Evolutionary conservation across 2,888 invertebrate species (phyloP), one percentile per base, ranked within the genome.

Genomic region (Agrochola litura): DNA sequence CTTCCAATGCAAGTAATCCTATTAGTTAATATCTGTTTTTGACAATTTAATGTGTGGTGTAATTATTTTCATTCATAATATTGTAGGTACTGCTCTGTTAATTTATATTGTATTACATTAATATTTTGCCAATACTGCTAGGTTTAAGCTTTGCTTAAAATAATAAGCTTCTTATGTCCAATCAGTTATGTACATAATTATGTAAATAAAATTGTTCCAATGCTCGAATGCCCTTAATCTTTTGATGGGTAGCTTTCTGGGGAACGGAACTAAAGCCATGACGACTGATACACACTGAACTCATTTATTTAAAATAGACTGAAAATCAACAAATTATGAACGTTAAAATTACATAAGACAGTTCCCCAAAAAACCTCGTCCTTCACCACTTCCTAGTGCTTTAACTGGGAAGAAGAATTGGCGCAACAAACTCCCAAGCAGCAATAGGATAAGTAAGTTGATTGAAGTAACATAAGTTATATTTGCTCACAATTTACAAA

Each of bases 1-100:
- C 25, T 52, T 54, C 52, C 67, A 79, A 67, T 79, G 73, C 19
- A 61, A 49, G 22, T 63, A 67, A 63, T 67, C 37, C 41, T 49
- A 56, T 61, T 67, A 63, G 54, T 41, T 58, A n/a, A 8, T 25
- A 37, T 60, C 60, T 25, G 25, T 66, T 54, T 37, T 49, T 43
- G 41, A 43, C 22, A 66, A 65, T 61, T 54, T 43, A 30, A 16
- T 58, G 30, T 52, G 12, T n/a, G 8, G 19, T 67, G 10, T 30
- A 37, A 61, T 16, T 41, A 41, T 54, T 75, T 75, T 16, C 0
- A 16, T 14, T 30, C 12, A 43, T n/a, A 19, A 14, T 52, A 22
- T 71, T 71, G 3, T 54, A 9, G 12, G 30, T 19, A 2, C 5
- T 3, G 3, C 0, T 71, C 10, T 46, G n/a, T 67, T 49, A 37